phyloP scores from a whole-genome alignment of 2,113 vertebrate genomes.

The Myotis brandtii region DNA sequence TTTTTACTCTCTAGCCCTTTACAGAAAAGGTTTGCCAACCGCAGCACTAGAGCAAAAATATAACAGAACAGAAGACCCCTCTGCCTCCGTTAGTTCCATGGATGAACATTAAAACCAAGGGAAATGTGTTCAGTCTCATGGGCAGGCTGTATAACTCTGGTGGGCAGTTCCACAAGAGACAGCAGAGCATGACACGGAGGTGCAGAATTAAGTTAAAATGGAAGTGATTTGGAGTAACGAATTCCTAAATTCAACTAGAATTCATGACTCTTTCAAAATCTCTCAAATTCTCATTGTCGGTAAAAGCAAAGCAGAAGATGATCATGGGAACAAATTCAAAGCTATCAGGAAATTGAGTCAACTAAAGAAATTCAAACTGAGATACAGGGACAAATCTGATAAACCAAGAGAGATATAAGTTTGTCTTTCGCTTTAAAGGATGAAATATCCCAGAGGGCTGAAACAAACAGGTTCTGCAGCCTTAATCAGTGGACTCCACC shows the following conservation, averaged over 20 bases:
- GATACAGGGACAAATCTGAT: neutral
- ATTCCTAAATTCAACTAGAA: neutral
- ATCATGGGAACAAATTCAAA: neutral
- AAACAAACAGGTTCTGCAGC: neutral
- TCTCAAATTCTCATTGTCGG: neutral
- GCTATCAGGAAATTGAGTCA: neutral
- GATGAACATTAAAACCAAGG: neutral
- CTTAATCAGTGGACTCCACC: neutral
- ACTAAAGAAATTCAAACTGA: constrained; percentile 6
- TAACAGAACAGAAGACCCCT: neutral
- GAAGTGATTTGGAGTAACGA: neutral
- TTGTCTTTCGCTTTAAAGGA: neutral
- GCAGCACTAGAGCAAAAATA: neutral
- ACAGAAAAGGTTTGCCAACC: neutral
- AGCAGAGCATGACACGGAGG: neutral
- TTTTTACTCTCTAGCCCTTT: neutral
- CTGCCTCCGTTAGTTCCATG: neutral
- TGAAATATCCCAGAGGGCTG: neutral
- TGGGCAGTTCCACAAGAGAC: neutral
- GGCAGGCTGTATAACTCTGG: neutral
- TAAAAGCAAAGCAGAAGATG: neutral
- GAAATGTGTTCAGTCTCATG: neutral
- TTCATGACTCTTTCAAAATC: neutral
- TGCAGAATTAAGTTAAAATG: neutral
- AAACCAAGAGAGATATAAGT: neutral